These are phyloP conservation scores for Ancistrus triradiatus DNA, from an alignment of 2,113 vertebrate genomes.

Conservation along the genomic window DNA sequence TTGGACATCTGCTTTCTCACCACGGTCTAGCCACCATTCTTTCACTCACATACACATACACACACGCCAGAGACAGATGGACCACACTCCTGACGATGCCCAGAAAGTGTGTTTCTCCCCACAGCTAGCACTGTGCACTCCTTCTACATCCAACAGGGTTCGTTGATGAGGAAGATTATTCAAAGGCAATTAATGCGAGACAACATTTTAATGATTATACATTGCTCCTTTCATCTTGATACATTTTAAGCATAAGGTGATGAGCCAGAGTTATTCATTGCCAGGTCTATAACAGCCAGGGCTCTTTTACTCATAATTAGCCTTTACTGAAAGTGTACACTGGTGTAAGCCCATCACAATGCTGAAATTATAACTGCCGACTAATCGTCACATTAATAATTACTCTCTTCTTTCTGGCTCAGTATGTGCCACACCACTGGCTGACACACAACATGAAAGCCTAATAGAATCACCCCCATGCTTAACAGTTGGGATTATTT, in stretches of 20 bases:
- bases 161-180: background rate
- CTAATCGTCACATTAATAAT: too few species aligned
- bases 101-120: slow-evolving; percentile 22
- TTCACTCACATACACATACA: background rate
- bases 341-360: too few species aligned
- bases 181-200: slow-evolving; percentile 8
- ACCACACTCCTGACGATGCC: slow-evolving; percentile 19
- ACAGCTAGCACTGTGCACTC: background rate
- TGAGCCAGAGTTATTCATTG: background rate
- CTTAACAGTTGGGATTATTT: too few species aligned
- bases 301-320: too few species aligned
- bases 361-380: too few species aligned
- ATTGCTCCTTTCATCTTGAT: slow-evolving; percentile 4
- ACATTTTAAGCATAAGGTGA: background rate
- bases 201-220: slow-evolving; percentile 17
- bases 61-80: slow-evolving; percentile 14
- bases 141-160: slow-evolving; percentile 6
- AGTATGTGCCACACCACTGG: too few species aligned
- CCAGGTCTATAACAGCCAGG: background rate
- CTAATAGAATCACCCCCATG: too few species aligned
- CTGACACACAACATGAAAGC: too few species aligned
- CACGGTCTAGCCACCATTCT: slow-evolving; percentile 13
- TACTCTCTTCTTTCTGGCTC: too few species aligned
- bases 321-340: too few species aligned
- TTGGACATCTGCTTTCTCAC: slow-evolving; percentile 29